Evolutionary conservation across 2,888 invertebrate species (phyloP).

Genomic region (Nebria brevicollis): DNA sequence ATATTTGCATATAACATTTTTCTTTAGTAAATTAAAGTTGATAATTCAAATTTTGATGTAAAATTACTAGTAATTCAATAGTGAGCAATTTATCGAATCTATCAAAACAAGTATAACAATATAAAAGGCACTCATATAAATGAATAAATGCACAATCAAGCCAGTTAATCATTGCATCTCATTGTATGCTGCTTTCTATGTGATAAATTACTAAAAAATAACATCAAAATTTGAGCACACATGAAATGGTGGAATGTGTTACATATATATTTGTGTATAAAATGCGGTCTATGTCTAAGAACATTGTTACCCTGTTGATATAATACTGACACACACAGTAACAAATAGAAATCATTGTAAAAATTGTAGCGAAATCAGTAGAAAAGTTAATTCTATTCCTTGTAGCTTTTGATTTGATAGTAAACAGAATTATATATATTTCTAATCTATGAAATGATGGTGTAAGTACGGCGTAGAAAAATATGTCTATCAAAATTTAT

Average conservation of each 20-base stretch:
- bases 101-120: slow-evolving; percentile 38
- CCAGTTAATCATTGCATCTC: slow-evolving; percentile 3
- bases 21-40: slow-evolving; percentile 23
- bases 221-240: slow-evolving; percentile 35
- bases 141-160: slow-evolving; percentile 37
- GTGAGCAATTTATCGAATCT: slow-evolving; percentile 36
- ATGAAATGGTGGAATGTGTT: slow-evolving; percentile 14
- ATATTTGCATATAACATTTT: slow-evolving; percentile 13
- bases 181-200: slow-evolving; percentile 21
- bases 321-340: slow-evolving; percentile 36
- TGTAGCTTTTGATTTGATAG: not conserved
- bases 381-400: not conserved
- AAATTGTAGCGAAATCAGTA: not conserved
- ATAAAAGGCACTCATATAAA: slow-evolving; percentile 44
- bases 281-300: not conserved
- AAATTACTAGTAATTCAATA: slow-evolving; percentile 23
- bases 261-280: slow-evolving; percentile 23
- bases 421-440: not conserved
- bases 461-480: slow-evolving; percentile 34
- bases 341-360: slow-evolving; percentile 9
- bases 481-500: slow-evolving; percentile 31
- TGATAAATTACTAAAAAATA: slow-evolving; percentile 20
- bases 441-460: not conserved
- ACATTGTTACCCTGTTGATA: slow-evolving; percentile 31
- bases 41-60: slow-evolving; percentile 24